phyloP scores from a whole-genome alignment of 1,140 invertebrate species.

The Microplitis mediator region DNA sequence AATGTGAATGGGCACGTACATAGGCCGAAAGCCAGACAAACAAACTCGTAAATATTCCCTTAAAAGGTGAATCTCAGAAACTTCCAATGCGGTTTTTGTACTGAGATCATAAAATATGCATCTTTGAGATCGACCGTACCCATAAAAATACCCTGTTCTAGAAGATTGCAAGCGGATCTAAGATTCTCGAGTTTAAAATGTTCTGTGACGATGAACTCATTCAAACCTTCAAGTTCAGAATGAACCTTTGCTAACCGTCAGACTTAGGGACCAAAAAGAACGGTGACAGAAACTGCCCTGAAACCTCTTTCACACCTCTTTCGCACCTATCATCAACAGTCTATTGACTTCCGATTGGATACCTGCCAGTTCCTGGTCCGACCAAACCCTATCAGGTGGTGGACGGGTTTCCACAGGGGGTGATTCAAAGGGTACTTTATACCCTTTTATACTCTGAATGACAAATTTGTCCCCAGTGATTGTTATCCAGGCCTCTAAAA shows the following conservation, averaged over 20 bases:
- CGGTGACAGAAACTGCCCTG: neutral
- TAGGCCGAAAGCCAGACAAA: no score
- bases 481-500: slow-evolving; percentile 8
- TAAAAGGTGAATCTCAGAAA: no score
- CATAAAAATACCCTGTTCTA: no score
- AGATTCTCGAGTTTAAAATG: no score
- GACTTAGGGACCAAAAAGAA: neutral
- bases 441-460: neutral
- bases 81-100: no score
- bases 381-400: neutral
- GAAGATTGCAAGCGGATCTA: no score
- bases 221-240: neutral
- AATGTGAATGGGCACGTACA: no score
- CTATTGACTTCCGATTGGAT: neutral
- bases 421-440: slow-evolving; percentile 12
- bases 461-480: slow-evolving; percentile 17
- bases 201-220: no score
- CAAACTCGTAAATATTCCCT: no score
- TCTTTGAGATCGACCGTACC: no score
- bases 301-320: neutral
- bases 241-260: neutral
- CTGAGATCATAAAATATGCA: no score
- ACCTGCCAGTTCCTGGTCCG: neutral
- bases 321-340: slow-evolving; percentile 1
- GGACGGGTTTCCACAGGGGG: neutral